Conservation (phyloP, 2,113 vertebrate species). For the Hippocampus barbouri region DNA sequence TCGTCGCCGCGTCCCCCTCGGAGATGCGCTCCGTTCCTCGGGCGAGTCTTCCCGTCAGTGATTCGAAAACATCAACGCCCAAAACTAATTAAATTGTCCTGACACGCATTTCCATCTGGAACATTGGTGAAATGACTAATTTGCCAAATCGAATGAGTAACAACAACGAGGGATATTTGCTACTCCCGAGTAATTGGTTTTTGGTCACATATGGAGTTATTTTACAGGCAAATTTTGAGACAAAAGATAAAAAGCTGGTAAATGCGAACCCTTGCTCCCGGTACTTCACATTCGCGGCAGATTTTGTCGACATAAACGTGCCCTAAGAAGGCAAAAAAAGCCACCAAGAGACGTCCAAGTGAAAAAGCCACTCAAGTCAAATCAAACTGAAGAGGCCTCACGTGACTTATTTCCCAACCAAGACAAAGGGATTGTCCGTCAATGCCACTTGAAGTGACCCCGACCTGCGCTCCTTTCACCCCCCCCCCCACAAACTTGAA, state of each 20-base stretch:
- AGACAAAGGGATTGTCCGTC: conserved; percentile 43
- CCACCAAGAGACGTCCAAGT: background rate
- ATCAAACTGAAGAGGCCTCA: conserved; percentile 26
- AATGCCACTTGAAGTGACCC: conserved; percentile 34
- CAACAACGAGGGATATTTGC: conserved; percentile 5
- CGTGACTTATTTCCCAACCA: conserved; percentile 26
- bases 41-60: background rate
- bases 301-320: no score
- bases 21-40: conserved; percentile 29
- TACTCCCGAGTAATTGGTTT: background rate
- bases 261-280: no score
- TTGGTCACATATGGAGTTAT: no score
- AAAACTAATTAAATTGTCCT: background rate
- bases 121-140: background rate
- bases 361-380: conserved; percentile 35
- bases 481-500: conserved; percentile 2
- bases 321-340: background rate
- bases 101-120: conserved; percentile 7
- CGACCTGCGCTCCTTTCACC: background rate
- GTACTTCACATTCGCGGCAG: no score
- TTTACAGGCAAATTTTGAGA: no score
- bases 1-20: background rate
- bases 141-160: conserved; percentile 6
- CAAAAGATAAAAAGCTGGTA: no score
- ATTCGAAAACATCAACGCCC: background rate